Evolutionary conservation across 2,113 vertebrate species (phyloP), one percentile per base, ranked within the genome.

Genomic region (Microcebus griseorufus): DNA sequence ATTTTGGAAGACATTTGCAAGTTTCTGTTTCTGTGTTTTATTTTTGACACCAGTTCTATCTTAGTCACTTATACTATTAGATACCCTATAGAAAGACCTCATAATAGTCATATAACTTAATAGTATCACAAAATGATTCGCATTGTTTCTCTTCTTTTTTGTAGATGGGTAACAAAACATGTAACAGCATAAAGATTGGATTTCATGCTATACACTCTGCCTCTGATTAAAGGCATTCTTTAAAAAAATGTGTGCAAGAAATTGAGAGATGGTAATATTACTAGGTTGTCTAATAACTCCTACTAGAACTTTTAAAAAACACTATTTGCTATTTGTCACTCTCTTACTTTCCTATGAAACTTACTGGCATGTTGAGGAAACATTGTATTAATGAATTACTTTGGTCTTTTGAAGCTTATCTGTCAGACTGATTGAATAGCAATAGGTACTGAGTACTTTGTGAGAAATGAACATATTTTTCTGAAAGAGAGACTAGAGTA

Each of bases 391-490:
- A 98, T 98, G 95, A 98, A 94, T 98, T 98, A 98, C 98, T 97
- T 89, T 65, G 96, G 81, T 51, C 98, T 98, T 98, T 97, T 97
- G 97, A 98, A 98, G 97, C 98, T 99, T 99, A 99, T 99, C 99
- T 98, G 7, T 51, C 75, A 88, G 70, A 60, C 96, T 95, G 93
- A 97, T 98, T 98, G 97, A 88, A 76, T 97, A 97, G 95, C 96
- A 98, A 97, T 96, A 96, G 96, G 80, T 92, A 62, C 93, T 95
- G 86, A 72, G 96, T 92, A 96, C 96, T 97, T 93, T 95, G 99
- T 99, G 99, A 99, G 99, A 99, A 99, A 98, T 88, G 96, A 98
- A 96, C 99, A 99, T 94, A 96, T 98, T 99, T 98, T 98, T 96
- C 62, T 98, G 98, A 98, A 98, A 95, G 82, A 95, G 82, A 93